Evolutionary conservation across 2,888 invertebrate genomes (phyloP).

Genomic region (Neuroscelio doddi): DNA sequence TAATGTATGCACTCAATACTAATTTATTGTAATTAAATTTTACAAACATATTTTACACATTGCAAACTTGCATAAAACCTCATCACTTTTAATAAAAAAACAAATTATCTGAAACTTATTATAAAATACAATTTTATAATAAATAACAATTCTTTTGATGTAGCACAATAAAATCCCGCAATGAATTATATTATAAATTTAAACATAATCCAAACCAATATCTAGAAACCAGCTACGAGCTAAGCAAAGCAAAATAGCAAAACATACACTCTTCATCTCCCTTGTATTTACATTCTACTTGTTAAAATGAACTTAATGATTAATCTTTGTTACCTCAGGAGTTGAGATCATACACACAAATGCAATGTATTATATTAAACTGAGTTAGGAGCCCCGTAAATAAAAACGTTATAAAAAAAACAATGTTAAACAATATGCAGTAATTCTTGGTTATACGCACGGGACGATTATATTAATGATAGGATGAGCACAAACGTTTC

Average conservation of each 20-base stretch:
- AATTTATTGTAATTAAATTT: too few species aligned
- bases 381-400: slow-evolving; percentile 34
- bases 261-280: slow-evolving; percentile 56
- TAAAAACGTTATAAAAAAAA: slow-evolving; percentile 2
- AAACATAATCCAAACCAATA: slow-evolving; percentile 38
- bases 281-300: slow-evolving; percentile 45
- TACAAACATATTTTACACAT: too few species aligned
- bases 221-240: slow-evolving; percentile 44
- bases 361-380: slow-evolving; percentile 52
- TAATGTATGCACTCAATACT: too few species aligned
- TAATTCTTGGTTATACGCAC: slow-evolving; percentile 7
- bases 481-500: slow-evolving; percentile 33
- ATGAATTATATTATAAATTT: slow-evolving; percentile 12
- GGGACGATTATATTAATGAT: slow-evolving; percentile 19
- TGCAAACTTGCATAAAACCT: too few species aligned
- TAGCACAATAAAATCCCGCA: background rate
- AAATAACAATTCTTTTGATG: too few species aligned
- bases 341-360: slow-evolving; percentile 70
- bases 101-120: too few species aligned
- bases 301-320: slow-evolving; percentile 53
- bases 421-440: background rate
- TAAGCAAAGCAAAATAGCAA: slow-evolving; percentile 54
- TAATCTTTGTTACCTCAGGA: slow-evolving; percentile 70
- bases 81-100: too few species aligned
- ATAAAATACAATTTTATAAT: too few species aligned